Evolutionary conservation across 2,888 invertebrate genomes (phyloP).

Genomic region (Mesorhabditis sp.): DNA sequence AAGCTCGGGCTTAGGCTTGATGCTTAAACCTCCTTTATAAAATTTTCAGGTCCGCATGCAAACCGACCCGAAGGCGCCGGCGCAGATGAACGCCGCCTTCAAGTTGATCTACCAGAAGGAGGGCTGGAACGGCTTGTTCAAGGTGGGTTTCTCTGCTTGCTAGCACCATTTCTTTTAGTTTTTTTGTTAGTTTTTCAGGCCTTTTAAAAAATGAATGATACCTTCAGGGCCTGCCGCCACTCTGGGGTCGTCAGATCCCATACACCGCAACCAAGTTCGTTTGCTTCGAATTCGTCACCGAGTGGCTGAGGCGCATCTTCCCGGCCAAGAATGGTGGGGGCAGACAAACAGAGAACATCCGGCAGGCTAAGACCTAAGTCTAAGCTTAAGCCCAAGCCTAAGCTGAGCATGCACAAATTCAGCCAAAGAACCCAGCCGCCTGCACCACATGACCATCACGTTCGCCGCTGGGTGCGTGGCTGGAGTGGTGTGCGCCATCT

Average conservation of each 20-base stretch:
- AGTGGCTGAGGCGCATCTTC: conserved; percentile 65
- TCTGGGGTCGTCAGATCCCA: conserved; percentile 93
- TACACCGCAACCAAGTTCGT: conserved; percentile 99
- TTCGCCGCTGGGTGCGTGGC: conserved; percentile 78
- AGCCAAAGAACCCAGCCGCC: conserved; percentile 90
- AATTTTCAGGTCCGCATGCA: conserved; percentile 15
- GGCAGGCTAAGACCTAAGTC: no score
- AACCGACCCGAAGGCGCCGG: conserved; percentile 14
- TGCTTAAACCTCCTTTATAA: not conserved
- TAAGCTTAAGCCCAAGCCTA: no score
- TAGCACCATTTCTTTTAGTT: conserved; percentile 71
- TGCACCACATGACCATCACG: conserved; percentile 72
- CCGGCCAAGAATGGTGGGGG: conserved; percentile 74
- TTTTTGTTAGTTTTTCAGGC: conserved; percentile 91
- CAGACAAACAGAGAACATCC: conserved; percentile 55
- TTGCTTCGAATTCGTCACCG: conserved; percentile 90
- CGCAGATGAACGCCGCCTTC: conserved; percentile 9
- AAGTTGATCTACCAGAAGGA: conserved; percentile 14
- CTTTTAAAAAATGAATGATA: conserved; percentile 89
- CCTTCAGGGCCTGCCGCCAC: conserved; percentile 85
- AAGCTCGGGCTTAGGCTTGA: not conserved
- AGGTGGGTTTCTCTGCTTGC: conserved; percentile 57
- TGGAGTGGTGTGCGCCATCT: conserved; percentile 24
- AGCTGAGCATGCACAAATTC: conserved; percentile 62
- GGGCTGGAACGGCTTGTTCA: conserved; percentile 13